Base-by-base conservation (phyloP, 1,140 invertebrate species). In the Drosophila insularis region DNA sequence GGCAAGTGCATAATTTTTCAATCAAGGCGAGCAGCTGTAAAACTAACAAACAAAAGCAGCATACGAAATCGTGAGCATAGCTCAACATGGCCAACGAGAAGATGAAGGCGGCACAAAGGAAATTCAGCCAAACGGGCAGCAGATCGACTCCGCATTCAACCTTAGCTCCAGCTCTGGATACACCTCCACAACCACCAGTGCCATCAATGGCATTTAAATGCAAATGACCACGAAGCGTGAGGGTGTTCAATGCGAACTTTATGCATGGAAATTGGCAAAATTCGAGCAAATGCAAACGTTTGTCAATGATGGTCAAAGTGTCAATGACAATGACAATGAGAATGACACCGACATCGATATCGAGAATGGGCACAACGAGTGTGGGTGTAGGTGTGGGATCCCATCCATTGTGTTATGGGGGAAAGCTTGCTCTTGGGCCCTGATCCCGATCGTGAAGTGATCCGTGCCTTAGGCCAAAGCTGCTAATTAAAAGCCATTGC, bases 1-100 rank as follows among this genome's bases (percentile, higher is more conserved):
- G 84, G 82, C 82, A 87, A 87, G 82, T 87, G 82, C 82, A 87
- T 87, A 87, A 87, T 87, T 87, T 87, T 87, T 87, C 82, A 87
- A 87, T 87, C 82, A 87, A 89, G 80, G 79, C 85, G 59, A 89
- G 79, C 82, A 87, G 82, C 82, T 86, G 81, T 86, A 86, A 86
- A 77, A 70, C 81, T 87, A 86, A 86, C 81, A 86, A 86, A 86
- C 81, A 86, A 76, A 76, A 63, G 66, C 76, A 60, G 60, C 35
- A 71, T 50, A 56, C 32, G 46, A 64, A 69, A 79, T 67, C 71
- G 72, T 71, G 71, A 72, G 72, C 65, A 54, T 64, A 59, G 58
- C 61, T 63, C 63, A 74, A 78, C 65, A 78, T 70, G 65, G 59
- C 59, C 59, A 62, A 14, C 50, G 35, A 58, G 59, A 23, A n/a